Evolutionary conservation across 2,113 vertebrate species (phyloP).

Genomic region (Syngnathoides biaculeatus): DNA sequence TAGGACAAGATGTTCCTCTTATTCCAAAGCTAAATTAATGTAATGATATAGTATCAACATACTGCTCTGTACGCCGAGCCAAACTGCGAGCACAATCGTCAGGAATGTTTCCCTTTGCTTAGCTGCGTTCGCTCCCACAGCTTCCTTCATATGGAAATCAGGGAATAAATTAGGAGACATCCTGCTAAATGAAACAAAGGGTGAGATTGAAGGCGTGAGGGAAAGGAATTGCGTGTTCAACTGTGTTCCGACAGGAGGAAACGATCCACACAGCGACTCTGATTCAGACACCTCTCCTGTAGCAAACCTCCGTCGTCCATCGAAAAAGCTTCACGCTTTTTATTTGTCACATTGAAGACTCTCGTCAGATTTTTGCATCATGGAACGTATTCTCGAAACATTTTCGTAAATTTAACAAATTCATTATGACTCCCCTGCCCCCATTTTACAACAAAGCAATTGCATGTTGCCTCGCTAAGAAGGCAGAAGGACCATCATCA

Average conservation of each 20-base stretch:
- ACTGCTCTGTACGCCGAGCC: not conserved
- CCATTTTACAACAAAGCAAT: conserved; percentile 28
- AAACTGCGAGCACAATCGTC: conserved; percentile 35
- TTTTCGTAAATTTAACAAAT: not conserved
- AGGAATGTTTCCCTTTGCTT: conserved; percentile 47
- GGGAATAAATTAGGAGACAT: conserved; percentile 58
- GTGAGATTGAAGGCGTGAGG: conserved; percentile 54
- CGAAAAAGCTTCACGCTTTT: conserved; percentile 15
- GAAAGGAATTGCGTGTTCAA: conserved; percentile 49
- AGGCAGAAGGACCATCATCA: conserved; percentile 29
- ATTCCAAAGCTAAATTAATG: conserved; percentile 4
- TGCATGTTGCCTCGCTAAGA: conserved; percentile 34
- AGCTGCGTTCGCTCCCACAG: conserved; percentile 49
- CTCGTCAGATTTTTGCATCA: not conserved
- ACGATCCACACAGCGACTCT: conserved; percentile 50
- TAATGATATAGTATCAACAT: not conserved
- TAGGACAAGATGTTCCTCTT: not conserved
- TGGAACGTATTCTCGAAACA: not conserved
- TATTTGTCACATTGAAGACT: not conserved
- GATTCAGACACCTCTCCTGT: conserved; percentile 46
- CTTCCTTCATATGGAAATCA: conserved; percentile 71
- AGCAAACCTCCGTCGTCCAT: conserved; percentile 43
- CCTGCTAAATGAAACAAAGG: conserved; percentile 51
- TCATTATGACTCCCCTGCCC: not conserved
- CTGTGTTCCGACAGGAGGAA: conserved; percentile 45